A percentile compares a stretch with the other conserved stretches of the same genome.
These are phyloP conservation scores for Monomorium pharaonis DNA, from an alignment of 1,140 invertebrate species.

Conservation along the genomic window DNA sequence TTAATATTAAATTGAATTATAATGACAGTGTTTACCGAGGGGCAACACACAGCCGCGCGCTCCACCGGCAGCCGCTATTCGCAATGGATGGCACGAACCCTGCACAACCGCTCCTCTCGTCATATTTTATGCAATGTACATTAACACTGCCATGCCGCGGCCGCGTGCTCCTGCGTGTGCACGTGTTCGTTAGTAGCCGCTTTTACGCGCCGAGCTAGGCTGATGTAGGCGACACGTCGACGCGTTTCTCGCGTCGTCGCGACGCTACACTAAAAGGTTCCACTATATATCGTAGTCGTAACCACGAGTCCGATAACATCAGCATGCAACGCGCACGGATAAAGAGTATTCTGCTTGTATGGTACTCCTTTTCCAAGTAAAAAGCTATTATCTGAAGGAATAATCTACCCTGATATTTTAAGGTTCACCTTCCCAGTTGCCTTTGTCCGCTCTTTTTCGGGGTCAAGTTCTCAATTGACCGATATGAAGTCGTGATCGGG, in stretches of 20 bases:
- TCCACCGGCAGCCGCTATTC: slow-evolving; percentile 55
- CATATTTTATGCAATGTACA: slow-evolving; percentile 70
- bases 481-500: not conserved
- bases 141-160: slow-evolving; percentile 54
- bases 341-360: not conserved
- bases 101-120: slow-evolving; percentile 66
- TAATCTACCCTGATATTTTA: not conserved
- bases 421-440: not conserved
- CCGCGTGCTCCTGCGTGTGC: slow-evolving; percentile 34
- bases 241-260: slow-evolving; percentile 1
- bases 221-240: not conserved
- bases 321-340: not conserved
- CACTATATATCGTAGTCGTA: not conserved
- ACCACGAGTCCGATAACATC: slow-evolving; percentile 3
- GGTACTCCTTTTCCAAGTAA: not conserved
- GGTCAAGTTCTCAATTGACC: not conserved
- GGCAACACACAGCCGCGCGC: slow-evolving; percentile 32
- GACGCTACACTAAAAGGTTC: not conserved
- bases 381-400: not conserved
- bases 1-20: slow-evolving; percentile 80
- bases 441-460: not conserved
- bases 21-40: slow-evolving; percentile 77
- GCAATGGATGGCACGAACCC: slow-evolving; percentile 66
- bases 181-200: slow-evolving; percentile 47
- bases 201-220: slow-evolving; percentile 26